A percentile compares a stretch with the other conserved stretches of the same genome.
phyloP scores from a whole-genome alignment of 2,113 vertebrate genomes.

The Nothocercus nigrocapillus region DNA sequence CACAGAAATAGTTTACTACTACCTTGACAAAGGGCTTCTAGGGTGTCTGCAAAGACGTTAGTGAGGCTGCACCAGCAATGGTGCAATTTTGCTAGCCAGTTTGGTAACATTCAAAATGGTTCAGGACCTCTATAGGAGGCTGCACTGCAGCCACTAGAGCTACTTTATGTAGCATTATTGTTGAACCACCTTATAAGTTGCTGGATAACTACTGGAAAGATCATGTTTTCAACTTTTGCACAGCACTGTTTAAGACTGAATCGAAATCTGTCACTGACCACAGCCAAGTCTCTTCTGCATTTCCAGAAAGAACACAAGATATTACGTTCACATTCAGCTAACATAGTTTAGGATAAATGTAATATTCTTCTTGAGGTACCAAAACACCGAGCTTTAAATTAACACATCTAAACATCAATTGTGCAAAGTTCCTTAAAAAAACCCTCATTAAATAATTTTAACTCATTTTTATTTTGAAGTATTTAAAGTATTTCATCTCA shows the following conservation, averaged over 20 bases:
- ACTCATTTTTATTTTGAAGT: not conserved
- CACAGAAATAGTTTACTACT: not conserved
- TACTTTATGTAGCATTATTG: not conserved
- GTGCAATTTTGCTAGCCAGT: rapidly evolving
- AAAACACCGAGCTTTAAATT: not conserved
- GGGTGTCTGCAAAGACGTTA: not conserved
- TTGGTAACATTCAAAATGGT: not conserved
- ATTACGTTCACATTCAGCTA: not conserved
- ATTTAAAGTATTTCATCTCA: not conserved
- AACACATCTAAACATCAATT: not conserved
- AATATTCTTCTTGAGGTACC: not conserved
- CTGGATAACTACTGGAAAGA: not conserved
- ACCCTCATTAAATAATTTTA: not conserved
- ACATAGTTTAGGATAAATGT: not conserved
- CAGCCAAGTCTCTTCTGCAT: not conserved
- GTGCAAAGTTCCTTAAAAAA: not conserved
- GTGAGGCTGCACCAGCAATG: not conserved
- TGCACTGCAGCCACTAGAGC: not conserved
- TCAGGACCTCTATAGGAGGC: not conserved
- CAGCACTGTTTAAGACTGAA: not conserved
- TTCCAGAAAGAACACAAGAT: not conserved
- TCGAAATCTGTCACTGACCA: not conserved
- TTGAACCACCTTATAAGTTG: not conserved
- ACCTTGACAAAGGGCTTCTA: not conserved
- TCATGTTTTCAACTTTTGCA: not conserved